Evolutionary conservation across 2,113 vertebrate species (phyloP), one percentile per base, ranked within the genome.

Genomic region (Carassius gibelio): DNA sequence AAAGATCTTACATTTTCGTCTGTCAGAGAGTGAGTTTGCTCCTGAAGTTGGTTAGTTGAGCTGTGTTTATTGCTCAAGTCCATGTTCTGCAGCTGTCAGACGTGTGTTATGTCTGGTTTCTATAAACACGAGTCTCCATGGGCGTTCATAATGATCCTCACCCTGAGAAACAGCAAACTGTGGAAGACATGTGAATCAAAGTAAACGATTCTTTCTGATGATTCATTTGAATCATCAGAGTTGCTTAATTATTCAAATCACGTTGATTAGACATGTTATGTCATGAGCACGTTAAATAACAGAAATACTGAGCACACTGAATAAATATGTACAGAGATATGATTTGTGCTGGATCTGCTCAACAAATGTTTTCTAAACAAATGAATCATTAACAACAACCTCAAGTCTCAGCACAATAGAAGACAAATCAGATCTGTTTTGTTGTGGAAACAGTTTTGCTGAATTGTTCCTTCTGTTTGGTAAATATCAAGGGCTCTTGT

Each of bases 1-100:
- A 79, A 66, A 26, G 48, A 10, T 15, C 91, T 93, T 83, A 90
- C 85, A 38, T 93, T 94, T 82, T 88, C 71, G 0, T 89, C 81
- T 38, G 88, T 91, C 1, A 92, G 85, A 8, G 36, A 77, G 26
- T 84, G 89, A 69, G 90, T 10, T 15, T 76, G 85, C 5, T 92
- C 91, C 75, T 85, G 59, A 34, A 90, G 79, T n/a, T 84, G 45
- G 81, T 88, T 62, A 75, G 81, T 50, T 0, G 83, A 71, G 48
- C 62, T 85, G 0, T 59, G 83, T 8, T 86, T 80, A 11, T 71
- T n/a, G 17, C 30, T 52, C 5, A 34, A 15, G 8, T 90, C 89
- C 93, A 92, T 94, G 48, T 79, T 83, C 15, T 64, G 57, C 72
- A 81, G 78, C 21, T 80, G 77, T 61, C 30, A 61, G 72, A 77